Evolutionary conservation across 2,888 invertebrate genomes (phyloP).

Genomic region (Mimachlamys varia): DNA sequence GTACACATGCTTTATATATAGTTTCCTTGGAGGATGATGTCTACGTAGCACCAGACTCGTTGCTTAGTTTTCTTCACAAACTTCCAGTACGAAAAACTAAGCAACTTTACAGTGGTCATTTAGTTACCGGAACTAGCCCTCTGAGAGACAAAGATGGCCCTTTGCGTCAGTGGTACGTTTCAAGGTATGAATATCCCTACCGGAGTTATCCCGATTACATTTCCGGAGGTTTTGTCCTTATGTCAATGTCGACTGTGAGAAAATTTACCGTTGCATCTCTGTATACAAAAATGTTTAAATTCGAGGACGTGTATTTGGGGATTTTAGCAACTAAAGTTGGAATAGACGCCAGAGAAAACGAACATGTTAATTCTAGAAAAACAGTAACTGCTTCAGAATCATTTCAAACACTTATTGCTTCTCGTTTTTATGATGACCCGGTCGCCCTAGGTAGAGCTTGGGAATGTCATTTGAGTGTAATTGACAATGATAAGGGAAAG

Average conservation of each 20-base stretch:
- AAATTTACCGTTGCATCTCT: not conserved
- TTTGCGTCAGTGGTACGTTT: too few relatives aligned
- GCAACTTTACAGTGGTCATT: not conserved
- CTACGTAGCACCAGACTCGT: not conserved
- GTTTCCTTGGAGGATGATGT: not conserved
- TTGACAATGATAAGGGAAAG: not conserved
- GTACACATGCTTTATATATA: not conserved
- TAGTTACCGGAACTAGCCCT: not conserved
- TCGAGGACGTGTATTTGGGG: conserved; percentile 9
- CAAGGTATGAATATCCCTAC: not conserved
- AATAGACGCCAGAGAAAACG: not conserved
- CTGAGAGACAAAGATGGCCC: not conserved
- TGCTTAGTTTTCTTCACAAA: not conserved
- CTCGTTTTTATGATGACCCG: not conserved
- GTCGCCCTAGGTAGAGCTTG: not conserved
- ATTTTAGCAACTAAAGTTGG: not conserved
- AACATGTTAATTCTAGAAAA: not conserved
- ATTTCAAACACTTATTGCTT: not conserved
- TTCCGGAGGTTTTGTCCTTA: not conserved
- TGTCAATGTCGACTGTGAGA: not conserved
- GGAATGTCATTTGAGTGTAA: conserved; percentile 11
- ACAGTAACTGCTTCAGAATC: not conserved
- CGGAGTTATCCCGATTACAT: not conserved
- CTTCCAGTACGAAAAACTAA: not conserved
- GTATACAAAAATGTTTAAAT: not conserved